A percentile compares a stretch with the other conserved stretches of the same genome.
Evolutionary conservation across 2,113 vertebrate species (phyloP).

Genomic region (Brachionichthys hirsutus): DNA sequence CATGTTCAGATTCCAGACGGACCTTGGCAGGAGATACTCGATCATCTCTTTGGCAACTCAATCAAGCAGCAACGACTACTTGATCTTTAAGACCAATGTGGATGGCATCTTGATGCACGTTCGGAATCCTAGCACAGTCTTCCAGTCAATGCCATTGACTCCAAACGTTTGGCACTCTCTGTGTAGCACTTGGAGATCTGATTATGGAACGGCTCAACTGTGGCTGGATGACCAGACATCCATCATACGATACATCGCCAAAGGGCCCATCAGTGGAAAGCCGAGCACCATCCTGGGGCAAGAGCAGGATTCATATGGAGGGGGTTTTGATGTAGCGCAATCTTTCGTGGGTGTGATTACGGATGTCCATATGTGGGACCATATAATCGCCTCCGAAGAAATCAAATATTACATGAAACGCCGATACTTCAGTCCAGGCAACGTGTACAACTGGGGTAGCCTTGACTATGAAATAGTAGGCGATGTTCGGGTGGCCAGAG

Average conservation of each 20-base stretch:
- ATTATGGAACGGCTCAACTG: slow-evolving; percentile 39
- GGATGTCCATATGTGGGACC: slow-evolving; percentile 54
- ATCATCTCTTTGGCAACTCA: slow-evolving; percentile 44
- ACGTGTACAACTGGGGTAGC: slow-evolving; percentile 36
- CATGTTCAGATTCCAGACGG: slow-evolving; percentile 40
- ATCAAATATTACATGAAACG: slow-evolving; percentile 11
- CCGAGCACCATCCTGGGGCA: slow-evolving; percentile 46
- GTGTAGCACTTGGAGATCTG: slow-evolving; percentile 47
- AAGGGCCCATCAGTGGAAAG: slow-evolving; percentile 6
- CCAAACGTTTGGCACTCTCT: slow-evolving; percentile 45
- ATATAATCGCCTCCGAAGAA: slow-evolving; percentile 15
- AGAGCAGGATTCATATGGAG: slow-evolving; percentile 36
- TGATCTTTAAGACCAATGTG: slow-evolving; percentile 5
- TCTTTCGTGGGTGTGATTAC: slow-evolving; percentile 47
- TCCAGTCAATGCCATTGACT: slow-evolving; percentile 16
- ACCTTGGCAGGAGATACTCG: slow-evolving; percentile 20
- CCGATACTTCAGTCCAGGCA: slow-evolving; percentile 10
- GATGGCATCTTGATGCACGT: not conserved
- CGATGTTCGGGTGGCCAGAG: not conserved
- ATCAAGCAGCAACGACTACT: not conserved
- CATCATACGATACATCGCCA: slow-evolving; percentile 33
- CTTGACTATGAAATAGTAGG: slow-evolving; percentile 1
- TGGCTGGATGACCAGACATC: slow-evolving; percentile 52
- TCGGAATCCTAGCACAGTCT: not conserved
- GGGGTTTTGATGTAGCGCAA: slow-evolving; percentile 14